Percentiles rank a stretch among this genome's conserved stretches.
Conservation (phyloP, 2,888 invertebrate genomes). For the Cancer borealis region DNA sequence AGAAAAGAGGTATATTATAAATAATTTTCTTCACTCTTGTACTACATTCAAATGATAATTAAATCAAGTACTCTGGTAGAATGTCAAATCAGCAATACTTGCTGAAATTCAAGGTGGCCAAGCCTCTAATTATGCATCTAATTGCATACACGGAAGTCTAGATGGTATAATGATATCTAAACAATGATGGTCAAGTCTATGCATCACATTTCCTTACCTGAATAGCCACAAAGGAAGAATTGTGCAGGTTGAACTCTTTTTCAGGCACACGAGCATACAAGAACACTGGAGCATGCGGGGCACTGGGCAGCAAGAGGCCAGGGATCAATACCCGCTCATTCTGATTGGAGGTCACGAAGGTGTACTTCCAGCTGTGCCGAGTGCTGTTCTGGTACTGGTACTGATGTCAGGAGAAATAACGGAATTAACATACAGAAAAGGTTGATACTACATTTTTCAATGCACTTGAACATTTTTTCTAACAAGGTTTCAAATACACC, state of each 20-base stretch:
- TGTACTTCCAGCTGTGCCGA: constrained; percentile 72
- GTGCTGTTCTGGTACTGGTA: constrained; percentile 70
- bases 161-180: not conserved
- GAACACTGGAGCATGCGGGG: constrained; percentile 72
- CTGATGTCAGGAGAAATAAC: constrained; percentile 48
- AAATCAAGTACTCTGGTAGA: too few species aligned
- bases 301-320: constrained; percentile 69
- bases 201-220: constrained; percentile 48
- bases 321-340: constrained; percentile 73
- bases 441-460: too few species aligned
- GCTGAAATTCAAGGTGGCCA: not conserved
- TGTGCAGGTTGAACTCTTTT: constrained; percentile 69
- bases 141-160: not conserved
- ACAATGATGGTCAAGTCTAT: not conserved
- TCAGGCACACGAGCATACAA: constrained; percentile 72
- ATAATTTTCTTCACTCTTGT: too few species aligned
- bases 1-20: too few species aligned
- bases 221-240: constrained; percentile 70
- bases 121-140: not conserved
- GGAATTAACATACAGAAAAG: not conserved
- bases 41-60: too few species aligned
- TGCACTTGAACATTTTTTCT: too few species aligned
- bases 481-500: too few species aligned
- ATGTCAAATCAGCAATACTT: not conserved
- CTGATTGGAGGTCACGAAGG: constrained; percentile 73